Conservation (phyloP, 2,113 vertebrate species). For the Chaetura pelagica region DNA sequence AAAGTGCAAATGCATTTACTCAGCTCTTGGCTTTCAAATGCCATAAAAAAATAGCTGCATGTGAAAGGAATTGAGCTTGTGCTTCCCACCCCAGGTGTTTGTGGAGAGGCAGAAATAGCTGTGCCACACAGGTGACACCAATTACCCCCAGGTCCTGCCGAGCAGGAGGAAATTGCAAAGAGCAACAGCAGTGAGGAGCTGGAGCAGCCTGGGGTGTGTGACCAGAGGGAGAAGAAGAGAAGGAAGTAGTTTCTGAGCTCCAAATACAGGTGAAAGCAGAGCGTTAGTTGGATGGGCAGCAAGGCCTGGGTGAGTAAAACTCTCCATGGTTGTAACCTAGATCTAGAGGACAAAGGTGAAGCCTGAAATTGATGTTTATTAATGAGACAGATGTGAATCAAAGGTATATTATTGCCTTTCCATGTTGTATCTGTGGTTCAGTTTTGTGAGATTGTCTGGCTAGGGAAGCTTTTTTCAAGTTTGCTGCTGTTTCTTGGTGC, state of each 20-base stretch:
- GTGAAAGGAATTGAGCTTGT: neutral
- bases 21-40: neutral
- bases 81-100: neutral
- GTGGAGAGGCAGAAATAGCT: neutral
- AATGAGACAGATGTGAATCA: neutral
- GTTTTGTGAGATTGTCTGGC: neutral
- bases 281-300: neutral
- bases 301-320: neutral
- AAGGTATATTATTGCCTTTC: neutral
- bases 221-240: neutral
- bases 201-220: accelerated
- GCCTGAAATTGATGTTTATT: neutral
- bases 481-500: neutral
- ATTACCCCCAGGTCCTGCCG: neutral
- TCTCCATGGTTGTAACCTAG: neutral
- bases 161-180: neutral
- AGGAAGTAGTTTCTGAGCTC: neutral
- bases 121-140: neutral
- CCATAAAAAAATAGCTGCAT: neutral
- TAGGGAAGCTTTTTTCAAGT: neutral
- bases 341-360: neutral
- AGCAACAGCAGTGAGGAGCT: neutral
- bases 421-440: accelerated
- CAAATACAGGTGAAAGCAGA: neutral
- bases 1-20: neutral